phyloP scores from a whole-genome alignment of 2,113 vertebrate genomes.

The Rutilus rutilus region DNA sequence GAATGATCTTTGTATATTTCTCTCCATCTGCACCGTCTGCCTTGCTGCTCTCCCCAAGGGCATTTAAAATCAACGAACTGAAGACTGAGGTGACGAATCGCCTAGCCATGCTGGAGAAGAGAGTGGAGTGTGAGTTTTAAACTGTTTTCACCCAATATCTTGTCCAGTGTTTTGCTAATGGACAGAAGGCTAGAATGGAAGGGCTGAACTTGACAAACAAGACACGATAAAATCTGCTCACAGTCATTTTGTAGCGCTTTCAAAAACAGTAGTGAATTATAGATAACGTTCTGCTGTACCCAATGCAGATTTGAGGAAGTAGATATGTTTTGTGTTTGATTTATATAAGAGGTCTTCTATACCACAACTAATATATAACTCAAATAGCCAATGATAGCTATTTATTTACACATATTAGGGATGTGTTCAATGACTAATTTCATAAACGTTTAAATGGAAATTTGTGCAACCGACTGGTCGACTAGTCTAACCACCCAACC shows the following conservation, averaged over 20 bases:
- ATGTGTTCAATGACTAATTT: no score
- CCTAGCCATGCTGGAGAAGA: slow-evolving; percentile 89
- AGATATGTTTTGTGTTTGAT: slow-evolving; percentile 39
- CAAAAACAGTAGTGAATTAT: background rate
- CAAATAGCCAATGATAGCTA: slow-evolving; percentile 16
- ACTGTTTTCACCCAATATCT: slow-evolving; percentile 12
- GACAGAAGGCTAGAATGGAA: background rate
- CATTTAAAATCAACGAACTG: slow-evolving; percentile 91
- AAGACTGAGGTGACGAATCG: slow-evolving; percentile 88
- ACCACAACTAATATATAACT: slow-evolving; percentile 15
- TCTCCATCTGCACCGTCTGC: background rate
- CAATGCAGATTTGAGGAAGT: slow-evolving; percentile 40
- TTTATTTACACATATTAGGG: background rate
- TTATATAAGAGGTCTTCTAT: slow-evolving; percentile 39
- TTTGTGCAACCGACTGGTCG: no score
- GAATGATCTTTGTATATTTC: background rate
- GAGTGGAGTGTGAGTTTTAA: slow-evolving; percentile 86
- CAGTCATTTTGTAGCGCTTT: background rate
- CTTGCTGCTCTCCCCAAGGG: slow-evolving; percentile 67
- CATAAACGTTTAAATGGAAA: no score
- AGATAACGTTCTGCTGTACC: background rate
- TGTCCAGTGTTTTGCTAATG: background rate
- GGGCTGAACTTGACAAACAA: background rate
- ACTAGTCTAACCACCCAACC: no score
- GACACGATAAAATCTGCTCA: background rate